Evolutionary conservation across 2,797 vertebrate species (phyloP).

Genomic region (Argentina silus): DNA sequence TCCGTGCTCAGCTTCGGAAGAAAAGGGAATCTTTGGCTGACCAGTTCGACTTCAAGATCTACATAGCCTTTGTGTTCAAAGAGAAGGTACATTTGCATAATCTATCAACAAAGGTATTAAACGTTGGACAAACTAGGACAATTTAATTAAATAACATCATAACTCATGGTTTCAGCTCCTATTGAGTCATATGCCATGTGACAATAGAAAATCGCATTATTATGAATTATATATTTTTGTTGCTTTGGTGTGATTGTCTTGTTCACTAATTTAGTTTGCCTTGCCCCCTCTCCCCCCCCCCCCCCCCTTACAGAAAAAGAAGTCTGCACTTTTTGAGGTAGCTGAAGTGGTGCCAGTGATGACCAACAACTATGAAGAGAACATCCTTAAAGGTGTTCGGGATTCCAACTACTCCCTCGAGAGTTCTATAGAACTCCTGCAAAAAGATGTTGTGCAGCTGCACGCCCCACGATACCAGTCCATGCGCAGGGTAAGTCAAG

Average conservation of each 20-base stretch:
- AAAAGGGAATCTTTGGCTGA: conserved; percentile 99
- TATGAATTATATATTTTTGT: too few relatives aligned
- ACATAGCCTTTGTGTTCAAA: conserved; percentile 99
- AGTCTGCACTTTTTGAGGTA: conserved; percentile 99
- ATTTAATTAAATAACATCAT: too few relatives aligned
- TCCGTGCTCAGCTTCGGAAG: conserved; percentile 99
- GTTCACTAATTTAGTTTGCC: not conserved
- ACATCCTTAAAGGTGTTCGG: conserved; percentile 97
- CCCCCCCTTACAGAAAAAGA: conserved; percentile 87
- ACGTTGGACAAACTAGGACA: too few relatives aligned
- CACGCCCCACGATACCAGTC: conserved; percentile 99
- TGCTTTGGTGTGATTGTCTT: too few relatives aligned
- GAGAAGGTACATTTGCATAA: conserved; percentile 88
- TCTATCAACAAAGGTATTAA: not conserved
- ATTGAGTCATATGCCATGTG: too few relatives aligned
- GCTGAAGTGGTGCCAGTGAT: conserved; percentile 99
- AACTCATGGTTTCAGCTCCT: too few relatives aligned
- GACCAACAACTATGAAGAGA: conserved; percentile 99
- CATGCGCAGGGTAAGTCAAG: conserved; percentile 92
- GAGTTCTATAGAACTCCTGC: conserved; percentile 98
- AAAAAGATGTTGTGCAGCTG: conserved; percentile 98
- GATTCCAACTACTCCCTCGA: conserved; percentile 97
- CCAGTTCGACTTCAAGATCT: conserved; percentile 99
- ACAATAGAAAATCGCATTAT: too few relatives aligned
- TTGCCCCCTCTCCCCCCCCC: not conserved